Evolutionary conservation across 2,797 vertebrate species (phyloP), one percentile per base, ranked within the genome.

Genomic region (Hippoglossus hippoglossus): DNA sequence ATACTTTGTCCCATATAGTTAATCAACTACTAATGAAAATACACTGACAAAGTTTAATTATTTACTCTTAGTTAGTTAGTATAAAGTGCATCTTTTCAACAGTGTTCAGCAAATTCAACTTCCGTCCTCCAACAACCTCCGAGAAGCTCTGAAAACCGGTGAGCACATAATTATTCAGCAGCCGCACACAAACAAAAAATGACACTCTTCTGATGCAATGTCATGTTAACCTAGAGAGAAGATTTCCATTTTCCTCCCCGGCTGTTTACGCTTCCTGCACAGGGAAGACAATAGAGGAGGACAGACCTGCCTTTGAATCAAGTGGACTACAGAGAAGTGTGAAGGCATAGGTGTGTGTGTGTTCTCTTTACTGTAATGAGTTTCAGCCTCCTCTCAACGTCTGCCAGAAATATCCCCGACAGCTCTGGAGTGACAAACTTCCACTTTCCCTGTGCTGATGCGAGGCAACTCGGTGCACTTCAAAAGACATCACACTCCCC

Each of bases 221-320:
- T 83, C 83, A 84, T 58, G 4, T 77, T 63, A 77, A 79, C 75
- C 82, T 74, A 54, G 46, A 63, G 71, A 77, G 34, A 51, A 9
- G 46, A 56, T 71, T 72, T 74, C 66, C 44, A 6, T 13, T 47
- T 55, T 70, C 26, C 36, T 63, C 44, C 4, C 31, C 0, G 9
- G 41, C 63, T 21, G 64, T 70, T 76, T 69, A 12, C 24, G 56
- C 80, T 19, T 19, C 44, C 44, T 34, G 76, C 82, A 63, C 22
- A 21, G 41, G 50, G 46, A 61, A 31, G 21, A 52, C 65, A 79
- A 67, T n/a, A 71, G 60, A 67, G 3, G 65, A 69, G 55, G 59
- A 52, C 50, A 44, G 61, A 19, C 59, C 18, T 52, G 56, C 36
- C 64, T 86, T 75, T 74, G 77, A 74, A 60, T 75, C 19, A 51